These are phyloP conservation scores for Hydrochoerus hydrochaeris DNA, from an alignment of 2,113 vertebrate genomes.

Conservation along the genomic window DNA sequence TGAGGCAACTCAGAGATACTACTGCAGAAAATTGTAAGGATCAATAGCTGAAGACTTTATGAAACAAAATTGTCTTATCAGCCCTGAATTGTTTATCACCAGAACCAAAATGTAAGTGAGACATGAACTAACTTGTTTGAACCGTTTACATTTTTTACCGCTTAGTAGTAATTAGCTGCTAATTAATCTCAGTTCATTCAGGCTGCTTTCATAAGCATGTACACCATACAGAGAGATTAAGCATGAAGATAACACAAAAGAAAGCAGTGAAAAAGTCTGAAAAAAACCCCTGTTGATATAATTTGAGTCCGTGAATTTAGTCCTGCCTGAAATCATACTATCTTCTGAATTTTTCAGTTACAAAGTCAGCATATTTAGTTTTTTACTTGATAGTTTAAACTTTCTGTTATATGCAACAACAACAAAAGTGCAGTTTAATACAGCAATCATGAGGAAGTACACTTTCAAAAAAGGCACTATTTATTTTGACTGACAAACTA, in stretches of 20 bases:
- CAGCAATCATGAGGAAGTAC: neutral
- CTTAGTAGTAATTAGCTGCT: neutral
- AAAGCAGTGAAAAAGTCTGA: neutral
- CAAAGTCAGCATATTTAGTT: neutral
- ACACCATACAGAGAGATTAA: neutral
- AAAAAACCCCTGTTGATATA: neutral
- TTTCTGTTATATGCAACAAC: neutral
- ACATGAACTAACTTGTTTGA: neutral
- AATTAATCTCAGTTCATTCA: conserved; percentile 7
- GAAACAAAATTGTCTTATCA: neutral
- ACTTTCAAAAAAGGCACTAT: neutral
- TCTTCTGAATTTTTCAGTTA: conserved; percentile 34
- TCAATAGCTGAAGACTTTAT: neutral
- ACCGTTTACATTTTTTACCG: neutral
- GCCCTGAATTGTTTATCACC: neutral
- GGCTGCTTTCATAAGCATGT: neutral
- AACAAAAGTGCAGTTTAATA: neutral
- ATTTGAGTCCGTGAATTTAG: neutral
- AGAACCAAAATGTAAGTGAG: neutral
- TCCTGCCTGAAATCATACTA: neutral
- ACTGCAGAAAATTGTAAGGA: neutral
- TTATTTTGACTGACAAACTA: neutral
- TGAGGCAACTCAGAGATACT: neutral
- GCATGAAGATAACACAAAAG: neutral
- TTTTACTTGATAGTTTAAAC: neutral